Evolutionary conservation across 2,113 vertebrate species (phyloP), one percentile per base, ranked within the genome.

Genomic region (Nibea albiflora): DNA sequence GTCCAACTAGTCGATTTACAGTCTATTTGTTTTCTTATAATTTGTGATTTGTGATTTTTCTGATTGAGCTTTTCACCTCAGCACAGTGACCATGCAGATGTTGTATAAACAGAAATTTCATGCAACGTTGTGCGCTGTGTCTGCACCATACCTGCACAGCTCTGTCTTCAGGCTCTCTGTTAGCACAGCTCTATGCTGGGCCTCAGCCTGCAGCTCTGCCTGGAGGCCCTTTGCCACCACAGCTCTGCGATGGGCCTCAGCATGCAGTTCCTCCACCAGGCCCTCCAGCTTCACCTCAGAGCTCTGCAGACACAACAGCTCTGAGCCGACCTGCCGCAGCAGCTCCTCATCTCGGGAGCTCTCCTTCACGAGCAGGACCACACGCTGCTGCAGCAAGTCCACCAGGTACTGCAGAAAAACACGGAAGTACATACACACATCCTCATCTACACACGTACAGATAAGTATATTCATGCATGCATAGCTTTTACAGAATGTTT

Each of bases 211-310:
- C 77, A 94, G 84, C 88, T 94, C 83, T 10, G 19, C 69, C 87
- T 80, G 54, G 61, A 93, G 90, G 65, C 76, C 49, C 49, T 90
- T 76, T 9, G 78, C 74, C 76, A 77, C 75, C 31, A 26, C 66
- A 66, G 88, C 74, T 86, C 89, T 70, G 76, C 35, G 82, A 26
- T 87, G 82, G 82, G 87, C 85, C 89, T 94, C 85, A 11, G 76
- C 73, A 0, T 93, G 90, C 75, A 95, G 92, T 89, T 93, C 90
- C 46, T 94, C 91, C 92, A 95, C 90, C 81, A 95, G 90, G 83
- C 91, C 88, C 85, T 93, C 89, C 88, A 95, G 89, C 78, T 90
- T 87, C 80, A 85, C 81, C 81, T 89, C 89, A 1, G 94, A 93
- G 85, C 82, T 90, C 88, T 95, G 95, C 63, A 95, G 90, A 61